phyloP scores from a whole-genome alignment of 2,797 vertebrate genomes.

The Platyrinchus mystaceus region DNA sequence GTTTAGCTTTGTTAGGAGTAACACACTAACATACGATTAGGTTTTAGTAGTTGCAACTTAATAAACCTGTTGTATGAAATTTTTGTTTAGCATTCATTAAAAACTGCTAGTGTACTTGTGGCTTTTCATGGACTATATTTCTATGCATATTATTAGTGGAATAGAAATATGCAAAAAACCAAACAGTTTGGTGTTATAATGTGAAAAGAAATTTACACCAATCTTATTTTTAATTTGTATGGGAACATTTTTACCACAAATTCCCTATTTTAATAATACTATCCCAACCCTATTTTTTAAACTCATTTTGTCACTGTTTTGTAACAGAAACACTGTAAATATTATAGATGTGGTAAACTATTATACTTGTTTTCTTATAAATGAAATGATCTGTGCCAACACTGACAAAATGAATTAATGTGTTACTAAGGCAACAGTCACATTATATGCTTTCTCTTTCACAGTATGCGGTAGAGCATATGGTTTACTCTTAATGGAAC shows the following conservation, averaged over 20 bases:
- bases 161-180: constrained; percentile 77
- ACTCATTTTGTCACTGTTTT: constrained; percentile 91
- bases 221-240: constrained; percentile 73
- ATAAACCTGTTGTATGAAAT: constrained; percentile 81
- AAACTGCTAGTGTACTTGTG: constrained; percentile 79
- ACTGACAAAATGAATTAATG: constrained; percentile 91
- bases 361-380: constrained; percentile 92
- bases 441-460: constrained; percentile 91
- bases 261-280: constrained; percentile 79
- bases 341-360: constrained; percentile 92
- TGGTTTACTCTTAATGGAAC: constrained; percentile 89
- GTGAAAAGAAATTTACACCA: constrained; percentile 73
- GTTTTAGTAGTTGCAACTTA: constrained; percentile 78
- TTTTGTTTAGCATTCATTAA: constrained; percentile 81
- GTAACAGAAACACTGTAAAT: constrained; percentile 93
- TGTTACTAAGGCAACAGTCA: constrained; percentile 97
- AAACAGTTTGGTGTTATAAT: constrained; percentile 76
- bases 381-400: constrained; percentile 90
- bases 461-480: constrained; percentile 89
- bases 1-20: constrained; percentile 78
- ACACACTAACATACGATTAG: constrained; percentile 76
- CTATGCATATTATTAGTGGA: constrained; percentile 76
- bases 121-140: constrained; percentile 74
- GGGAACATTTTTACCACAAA: constrained; percentile 71
- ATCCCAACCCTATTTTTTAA: constrained; percentile 82